phyloP scores from a whole-genome alignment of 2,113 vertebrate genomes.

The Pygoscelis adeliae region DNA sequence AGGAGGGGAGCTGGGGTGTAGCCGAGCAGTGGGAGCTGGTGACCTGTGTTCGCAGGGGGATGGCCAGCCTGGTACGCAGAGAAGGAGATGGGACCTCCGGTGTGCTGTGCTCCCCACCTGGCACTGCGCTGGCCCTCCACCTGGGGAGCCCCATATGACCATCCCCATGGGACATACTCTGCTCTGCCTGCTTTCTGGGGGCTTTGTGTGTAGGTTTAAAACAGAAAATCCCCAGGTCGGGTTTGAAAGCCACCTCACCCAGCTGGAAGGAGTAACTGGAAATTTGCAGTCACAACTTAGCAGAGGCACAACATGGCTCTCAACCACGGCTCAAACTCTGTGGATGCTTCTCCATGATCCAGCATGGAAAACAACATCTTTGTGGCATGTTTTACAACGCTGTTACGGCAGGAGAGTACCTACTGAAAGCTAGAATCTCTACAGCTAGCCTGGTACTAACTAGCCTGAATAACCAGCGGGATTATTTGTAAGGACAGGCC shows the following conservation, averaged over 20 bases:
- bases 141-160: background rate
- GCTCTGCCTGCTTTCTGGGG: background rate
- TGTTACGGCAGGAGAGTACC: background rate
- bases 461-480: background rate
- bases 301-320: background rate
- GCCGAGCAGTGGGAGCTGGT: background rate
- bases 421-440: background rate
- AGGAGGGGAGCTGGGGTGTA: background rate
- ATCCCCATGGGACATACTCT: background rate
- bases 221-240: background rate
- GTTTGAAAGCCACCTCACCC: background rate
- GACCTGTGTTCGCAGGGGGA: accelerated
- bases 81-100: background rate
- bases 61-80: background rate
- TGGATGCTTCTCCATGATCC: background rate
- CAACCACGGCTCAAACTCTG: background rate
- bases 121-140: background rate
- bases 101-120: accelerated
- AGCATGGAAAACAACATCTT: background rate
- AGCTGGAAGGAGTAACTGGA: background rate
- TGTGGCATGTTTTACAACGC: background rate
- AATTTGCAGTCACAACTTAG: background rate
- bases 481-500: background rate
- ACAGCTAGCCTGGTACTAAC: background rate
- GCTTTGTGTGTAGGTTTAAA: background rate